Evolutionary conservation across 2,888 invertebrate species (phyloP).

Genomic region (Lycia hirtaria): DNA sequence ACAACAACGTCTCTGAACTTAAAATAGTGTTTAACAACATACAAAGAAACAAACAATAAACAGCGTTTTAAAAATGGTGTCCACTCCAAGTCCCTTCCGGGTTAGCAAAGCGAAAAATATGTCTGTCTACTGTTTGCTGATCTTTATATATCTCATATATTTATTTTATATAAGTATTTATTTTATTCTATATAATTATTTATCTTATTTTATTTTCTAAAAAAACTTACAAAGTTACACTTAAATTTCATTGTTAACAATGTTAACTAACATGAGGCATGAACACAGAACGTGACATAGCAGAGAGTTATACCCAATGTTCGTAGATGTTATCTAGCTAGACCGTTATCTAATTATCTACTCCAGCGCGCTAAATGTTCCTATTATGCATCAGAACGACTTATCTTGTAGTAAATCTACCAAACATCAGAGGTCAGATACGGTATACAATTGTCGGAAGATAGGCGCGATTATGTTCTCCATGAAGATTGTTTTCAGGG

Average conservation of each 20-base stretch:
- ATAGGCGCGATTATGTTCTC: slow-evolving; percentile 19
- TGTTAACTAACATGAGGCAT: neutral
- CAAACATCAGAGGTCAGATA: slow-evolving; percentile 60
- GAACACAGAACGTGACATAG: slow-evolving; percentile 8
- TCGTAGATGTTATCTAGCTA: slow-evolving; percentile 27
- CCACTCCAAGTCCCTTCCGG: no score
- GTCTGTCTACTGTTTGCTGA: no score
- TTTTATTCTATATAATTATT: neutral
- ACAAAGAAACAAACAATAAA: no score
- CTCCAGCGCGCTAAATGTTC: slow-evolving; percentile 41
- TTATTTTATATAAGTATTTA: neutral
- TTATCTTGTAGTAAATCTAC: slow-evolving; percentile 52
- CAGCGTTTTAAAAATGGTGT: no score
- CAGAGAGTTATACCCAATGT: slow-evolving; percentile 4
- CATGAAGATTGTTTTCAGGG: slow-evolving; percentile 5
- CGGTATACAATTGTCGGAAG: slow-evolving; percentile 59
- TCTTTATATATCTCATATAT: neutral
- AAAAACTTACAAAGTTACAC: no score
- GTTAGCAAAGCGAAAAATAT: neutral
- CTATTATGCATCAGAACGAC: slow-evolving; percentile 51
- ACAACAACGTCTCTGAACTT: no score
- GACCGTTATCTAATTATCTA: slow-evolving; percentile 30
- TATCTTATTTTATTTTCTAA: neutral
- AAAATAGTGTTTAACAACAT: no score
- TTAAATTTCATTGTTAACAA: neutral